Evolutionary conservation across 2,888 invertebrate species (phyloP).

Genomic region (Ypsolopha sequella): DNA sequence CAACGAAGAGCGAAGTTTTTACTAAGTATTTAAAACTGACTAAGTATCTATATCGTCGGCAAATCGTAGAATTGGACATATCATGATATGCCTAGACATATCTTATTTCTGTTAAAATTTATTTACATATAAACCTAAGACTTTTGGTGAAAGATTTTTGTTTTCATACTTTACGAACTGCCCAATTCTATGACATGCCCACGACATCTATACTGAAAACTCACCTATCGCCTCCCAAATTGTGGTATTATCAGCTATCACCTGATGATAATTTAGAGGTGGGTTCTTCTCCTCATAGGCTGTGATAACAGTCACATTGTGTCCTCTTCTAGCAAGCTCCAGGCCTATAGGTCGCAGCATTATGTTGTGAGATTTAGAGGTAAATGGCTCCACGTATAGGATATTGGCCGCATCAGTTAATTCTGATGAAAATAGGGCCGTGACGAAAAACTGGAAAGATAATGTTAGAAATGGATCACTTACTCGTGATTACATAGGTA

Average conservation of each 20-base stretch:
- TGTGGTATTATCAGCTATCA: constrained; percentile 36
- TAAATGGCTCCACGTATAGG: constrained; percentile 54
- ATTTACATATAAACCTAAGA: too few species aligned
- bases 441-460: neutral
- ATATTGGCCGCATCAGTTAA: constrained; percentile 41
- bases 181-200: too few species aligned
- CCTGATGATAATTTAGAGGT: constrained; percentile 45
- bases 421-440: constrained; percentile 1
- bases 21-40: too few species aligned
- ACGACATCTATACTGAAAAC: neutral
- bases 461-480: neutral
- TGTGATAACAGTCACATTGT: constrained; percentile 63
- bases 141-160: too few species aligned
- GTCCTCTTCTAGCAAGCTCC: constrained; percentile 60
- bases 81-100: too few species aligned
- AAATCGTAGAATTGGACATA: too few species aligned
- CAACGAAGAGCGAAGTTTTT: too few species aligned
- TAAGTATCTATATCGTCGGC: too few species aligned
- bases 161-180: too few species aligned
- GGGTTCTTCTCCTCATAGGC: constrained; percentile 35
- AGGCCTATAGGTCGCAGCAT: constrained; percentile 52
- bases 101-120: too few species aligned
- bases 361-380: constrained; percentile 59
- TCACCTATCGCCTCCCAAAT: constrained; percentile 53
- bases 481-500: too few species aligned